Evolutionary conservation across 2,113 vertebrate species (phyloP).

Genomic region (Phalacrocorax carbo): DNA sequence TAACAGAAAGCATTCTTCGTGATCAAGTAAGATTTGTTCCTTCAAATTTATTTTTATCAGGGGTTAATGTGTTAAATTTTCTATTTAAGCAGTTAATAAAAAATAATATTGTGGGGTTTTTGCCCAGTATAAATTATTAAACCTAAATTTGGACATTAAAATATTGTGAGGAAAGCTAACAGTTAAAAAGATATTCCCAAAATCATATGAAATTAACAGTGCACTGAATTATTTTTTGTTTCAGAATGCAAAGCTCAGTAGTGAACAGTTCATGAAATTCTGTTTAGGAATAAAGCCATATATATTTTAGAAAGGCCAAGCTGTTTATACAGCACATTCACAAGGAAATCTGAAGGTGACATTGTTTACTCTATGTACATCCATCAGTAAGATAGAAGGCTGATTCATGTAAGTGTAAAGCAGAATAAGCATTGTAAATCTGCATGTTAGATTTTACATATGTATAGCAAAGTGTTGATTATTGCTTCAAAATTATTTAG

Average conservation of each 20-base stretch:
- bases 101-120: fast-evolving
- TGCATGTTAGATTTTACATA: not conserved
- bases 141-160: not conserved
- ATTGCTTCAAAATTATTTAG: not conserved
- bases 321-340: not conserved
- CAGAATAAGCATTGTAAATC: not conserved
- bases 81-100: not conserved
- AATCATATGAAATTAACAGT: not conserved
- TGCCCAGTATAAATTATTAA: not conserved
- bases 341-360: conserved; percentile 14
- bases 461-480: not conserved
- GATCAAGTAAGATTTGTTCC: not conserved
- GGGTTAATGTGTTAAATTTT: not conserved
- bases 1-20: not conserved
- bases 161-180: not conserved
- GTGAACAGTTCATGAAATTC: not conserved
- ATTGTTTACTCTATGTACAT: not conserved
- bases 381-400: not conserved
- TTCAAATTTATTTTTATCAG: not conserved
- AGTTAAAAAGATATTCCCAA: not conserved
- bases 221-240: not conserved
- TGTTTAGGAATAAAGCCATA: not conserved
- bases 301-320: not conserved
- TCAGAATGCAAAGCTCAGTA: not conserved
- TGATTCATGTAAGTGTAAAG: not conserved